Base-by-base conservation (phyloP, 1,140 invertebrate species). In the Scaptomyza montana region DNA sequence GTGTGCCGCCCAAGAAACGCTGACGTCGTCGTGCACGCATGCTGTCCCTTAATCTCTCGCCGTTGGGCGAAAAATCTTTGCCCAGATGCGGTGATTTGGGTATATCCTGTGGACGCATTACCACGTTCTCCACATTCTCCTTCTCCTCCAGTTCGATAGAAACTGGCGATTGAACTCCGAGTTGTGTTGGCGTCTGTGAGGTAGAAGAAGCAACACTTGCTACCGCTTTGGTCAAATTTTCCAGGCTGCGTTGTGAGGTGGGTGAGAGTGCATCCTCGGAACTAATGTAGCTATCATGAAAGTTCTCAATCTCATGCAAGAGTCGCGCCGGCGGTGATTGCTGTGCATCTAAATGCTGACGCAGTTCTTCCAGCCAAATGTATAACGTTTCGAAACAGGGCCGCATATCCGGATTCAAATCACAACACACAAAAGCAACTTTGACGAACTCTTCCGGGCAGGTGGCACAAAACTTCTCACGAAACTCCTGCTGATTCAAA, bases 391-490 rank as follows among this genome's bases (percentile, higher is more conserved):
- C 96, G 91, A 98, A 98, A 0, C 96, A 95, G 0, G 97, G 97
- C 78, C 97, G 96, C 68, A 77, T 95, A 91, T 98, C 97, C 0
- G 97, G 97, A 92, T 97, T 97, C 2, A 98, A 93, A 91, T 98
- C 96, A 82, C 96, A 97, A 90, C 97, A 98, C 10, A 97, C 93
- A 89, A 98, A 97, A 25, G 97, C 97, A 55, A 98, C 94, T 80
- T 95, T 95, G 81, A 97, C 97, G 89, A 98, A 97, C 0, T 95
- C 94, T 87, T 98, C 96, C 0, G 98, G 97, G 91, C 97, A 98
- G 70, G 94, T 94, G n/a, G 93, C 77, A 91, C 98, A 98, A 92
- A 97, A 98, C 90, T 97, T 97, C 65, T 97, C 96, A 41, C 95
- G 94, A 86, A 98, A 99, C 0, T 95, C 94, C 69, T 95, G 94